Conservation (phyloP, 1,140 invertebrate genomes). For the Penaeus chinensis region DNA sequence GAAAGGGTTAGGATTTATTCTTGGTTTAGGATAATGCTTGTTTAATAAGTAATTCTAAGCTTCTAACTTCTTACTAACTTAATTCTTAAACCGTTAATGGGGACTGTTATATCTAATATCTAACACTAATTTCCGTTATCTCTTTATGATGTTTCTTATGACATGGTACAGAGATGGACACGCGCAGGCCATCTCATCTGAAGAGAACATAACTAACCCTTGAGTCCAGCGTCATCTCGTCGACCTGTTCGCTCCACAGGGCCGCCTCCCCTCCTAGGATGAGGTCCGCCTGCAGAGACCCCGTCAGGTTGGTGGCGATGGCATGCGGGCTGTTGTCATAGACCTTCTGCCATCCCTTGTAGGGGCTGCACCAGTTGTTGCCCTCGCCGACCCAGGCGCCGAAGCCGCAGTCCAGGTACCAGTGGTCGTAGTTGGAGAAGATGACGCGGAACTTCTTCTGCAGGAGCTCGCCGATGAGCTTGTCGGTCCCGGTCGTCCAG, state of each 20-base stretch:
- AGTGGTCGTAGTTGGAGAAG: conserved; percentile 85
- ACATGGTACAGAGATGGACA: no score
- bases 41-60: no score
- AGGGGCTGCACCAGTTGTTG: conserved; percentile 78
- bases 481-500: conserved; percentile 68
- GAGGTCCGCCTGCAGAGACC: conserved; percentile 69
- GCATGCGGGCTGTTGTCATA: conserved; percentile 80
- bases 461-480: conserved; percentile 75
- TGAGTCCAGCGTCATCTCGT: conserved; percentile 41
- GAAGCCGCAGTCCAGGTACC: conserved; percentile 86
- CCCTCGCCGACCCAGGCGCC: conserved; percentile 74
- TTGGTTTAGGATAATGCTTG: no score
- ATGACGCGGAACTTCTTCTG: conserved; percentile 80
- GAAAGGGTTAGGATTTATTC: no score
- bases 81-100: no score
- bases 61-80: no score
- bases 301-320: conserved; percentile 67
- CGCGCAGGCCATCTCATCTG: background rate
- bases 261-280: conserved; percentile 80
- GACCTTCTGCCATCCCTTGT: conserved; percentile 88
- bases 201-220: conserved; percentile 38
- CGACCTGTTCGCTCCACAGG: conserved; percentile 85
- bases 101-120: no score
- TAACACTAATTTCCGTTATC: no score
- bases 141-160: no score